Evolutionary conservation across 2,113 vertebrate species (phyloP).

Genomic region (Strix aluco): DNA sequence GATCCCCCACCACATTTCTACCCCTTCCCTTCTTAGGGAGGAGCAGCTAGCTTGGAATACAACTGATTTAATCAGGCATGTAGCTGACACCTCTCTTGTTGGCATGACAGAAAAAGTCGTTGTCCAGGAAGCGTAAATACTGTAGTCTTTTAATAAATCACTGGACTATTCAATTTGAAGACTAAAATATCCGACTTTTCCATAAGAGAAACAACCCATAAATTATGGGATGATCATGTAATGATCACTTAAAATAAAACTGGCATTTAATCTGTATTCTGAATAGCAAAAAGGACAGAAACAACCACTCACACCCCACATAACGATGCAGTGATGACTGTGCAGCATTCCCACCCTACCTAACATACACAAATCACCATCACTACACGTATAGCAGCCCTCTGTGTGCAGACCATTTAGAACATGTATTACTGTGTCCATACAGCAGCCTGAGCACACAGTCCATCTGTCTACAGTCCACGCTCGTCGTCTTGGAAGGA

Average conservation of each 20-base stretch:
- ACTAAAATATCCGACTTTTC: neutral
- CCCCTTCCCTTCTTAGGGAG: too few species aligned
- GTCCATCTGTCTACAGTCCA: fast-evolving
- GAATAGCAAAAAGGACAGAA: neutral
- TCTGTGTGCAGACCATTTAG: neutral
- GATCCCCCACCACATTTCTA: too few species aligned
- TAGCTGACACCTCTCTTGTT: neutral
- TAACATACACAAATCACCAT: neutral
- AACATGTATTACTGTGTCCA: fast-evolving
- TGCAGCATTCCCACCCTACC: neutral
- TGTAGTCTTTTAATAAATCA: neutral
- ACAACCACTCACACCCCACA: neutral
- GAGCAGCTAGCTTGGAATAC: neutral
- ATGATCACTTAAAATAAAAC: neutral
- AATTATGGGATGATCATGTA: neutral
- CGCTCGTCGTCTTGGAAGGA: neutral
- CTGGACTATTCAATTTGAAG: neutral
- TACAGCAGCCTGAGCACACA: neutral
- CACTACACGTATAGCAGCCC: neutral
- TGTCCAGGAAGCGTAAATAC: neutral
- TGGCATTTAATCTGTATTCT: neutral
- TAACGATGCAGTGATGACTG: fast-evolving
- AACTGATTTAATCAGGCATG: neutral
- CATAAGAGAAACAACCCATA: neutral
- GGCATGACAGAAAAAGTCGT: neutral